phyloP scores from a whole-genome alignment of 1,140 invertebrate species.

The Wiebesia pumilae region DNA sequence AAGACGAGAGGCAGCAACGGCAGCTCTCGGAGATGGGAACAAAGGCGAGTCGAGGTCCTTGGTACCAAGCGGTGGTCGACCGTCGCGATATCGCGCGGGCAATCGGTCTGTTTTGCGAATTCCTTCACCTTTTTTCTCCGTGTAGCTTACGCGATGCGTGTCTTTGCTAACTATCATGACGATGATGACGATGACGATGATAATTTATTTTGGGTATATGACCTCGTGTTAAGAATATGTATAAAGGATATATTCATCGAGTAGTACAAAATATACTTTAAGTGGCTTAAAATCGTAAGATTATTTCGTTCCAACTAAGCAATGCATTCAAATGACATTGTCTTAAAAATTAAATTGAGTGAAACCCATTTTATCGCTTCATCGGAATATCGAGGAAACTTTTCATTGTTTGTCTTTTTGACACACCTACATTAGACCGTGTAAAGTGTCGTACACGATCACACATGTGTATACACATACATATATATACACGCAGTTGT shows the following conservation, averaged over 20 bases:
- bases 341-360: no score
- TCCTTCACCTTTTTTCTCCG: not conserved
- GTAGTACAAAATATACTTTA: not conserved
- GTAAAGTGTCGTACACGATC: no score
- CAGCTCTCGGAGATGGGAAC: not conserved
- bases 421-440: no score
- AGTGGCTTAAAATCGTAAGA: not conserved
- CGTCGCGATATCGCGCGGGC: slow-evolving; percentile 2
- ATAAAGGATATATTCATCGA: no score
- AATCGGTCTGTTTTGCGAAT: slow-evolving; percentile 18
- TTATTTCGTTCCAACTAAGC: no score
- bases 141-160: not conserved
- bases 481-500: no score
- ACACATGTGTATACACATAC: not conserved
- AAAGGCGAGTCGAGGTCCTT: not conserved
- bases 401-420: no score
- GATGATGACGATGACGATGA: not conserved
- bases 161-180: not conserved
- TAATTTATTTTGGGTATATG: no score
- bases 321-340: no score
- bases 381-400: no score
- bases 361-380: no score
- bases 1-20: slow-evolving; percentile 16
- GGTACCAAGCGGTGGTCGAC: not conserved
- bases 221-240: no score